These are phyloP conservation scores for Catostomus latipinnis DNA, from an alignment of 2,797 vertebrate genomes.

Conservation along the genomic window DNA sequence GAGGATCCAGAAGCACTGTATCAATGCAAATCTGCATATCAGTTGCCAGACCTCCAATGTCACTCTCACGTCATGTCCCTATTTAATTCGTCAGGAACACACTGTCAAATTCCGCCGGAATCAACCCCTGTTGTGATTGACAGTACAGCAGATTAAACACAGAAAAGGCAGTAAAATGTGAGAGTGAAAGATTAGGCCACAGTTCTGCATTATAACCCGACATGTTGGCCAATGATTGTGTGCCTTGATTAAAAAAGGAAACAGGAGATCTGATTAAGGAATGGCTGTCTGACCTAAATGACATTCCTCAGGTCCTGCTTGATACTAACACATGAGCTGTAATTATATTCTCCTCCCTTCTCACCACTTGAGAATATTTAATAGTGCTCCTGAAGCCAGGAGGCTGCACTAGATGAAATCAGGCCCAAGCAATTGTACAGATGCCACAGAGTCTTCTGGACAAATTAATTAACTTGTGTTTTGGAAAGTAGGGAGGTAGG, in stretches of 20 bases:
- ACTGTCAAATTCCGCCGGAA: slow-evolving; percentile 70
- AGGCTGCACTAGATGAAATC: slow-evolving; percentile 62
- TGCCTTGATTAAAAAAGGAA: slow-evolving; percentile 69
- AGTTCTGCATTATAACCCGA: slow-evolving; percentile 53
- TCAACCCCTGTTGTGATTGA: slow-evolving; percentile 67
- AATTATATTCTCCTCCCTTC: slow-evolving; percentile 63
- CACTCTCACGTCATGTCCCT: slow-evolving; percentile 75
- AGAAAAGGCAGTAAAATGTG: slow-evolving; percentile 63
- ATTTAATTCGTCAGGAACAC: slow-evolving; percentile 77
- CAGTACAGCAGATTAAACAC: slow-evolving; percentile 70
- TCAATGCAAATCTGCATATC: slow-evolving; percentile 73
- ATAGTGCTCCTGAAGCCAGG: slow-evolving; percentile 61
- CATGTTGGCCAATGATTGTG: slow-evolving; percentile 42
- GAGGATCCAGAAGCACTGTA: slow-evolving; percentile 65
- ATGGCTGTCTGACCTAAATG: slow-evolving; percentile 60
- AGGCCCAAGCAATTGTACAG: slow-evolving; percentile 51
- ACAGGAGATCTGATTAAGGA: slow-evolving; percentile 61
- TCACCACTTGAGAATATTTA: slow-evolving; percentile 59
- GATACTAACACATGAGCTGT: slow-evolving; percentile 53
- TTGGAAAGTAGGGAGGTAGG: slow-evolving; percentile 59
- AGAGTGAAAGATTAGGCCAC: slow-evolving; percentile 56
- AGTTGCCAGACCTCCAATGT: slow-evolving; percentile 73
- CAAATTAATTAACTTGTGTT: slow-evolving; percentile 71
- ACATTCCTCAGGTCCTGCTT: slow-evolving; percentile 62
- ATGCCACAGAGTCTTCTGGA: slow-evolving; percentile 62